Conservation (phyloP, 2,113 vertebrate genomes). For the Xyrauchen texanus region DNA sequence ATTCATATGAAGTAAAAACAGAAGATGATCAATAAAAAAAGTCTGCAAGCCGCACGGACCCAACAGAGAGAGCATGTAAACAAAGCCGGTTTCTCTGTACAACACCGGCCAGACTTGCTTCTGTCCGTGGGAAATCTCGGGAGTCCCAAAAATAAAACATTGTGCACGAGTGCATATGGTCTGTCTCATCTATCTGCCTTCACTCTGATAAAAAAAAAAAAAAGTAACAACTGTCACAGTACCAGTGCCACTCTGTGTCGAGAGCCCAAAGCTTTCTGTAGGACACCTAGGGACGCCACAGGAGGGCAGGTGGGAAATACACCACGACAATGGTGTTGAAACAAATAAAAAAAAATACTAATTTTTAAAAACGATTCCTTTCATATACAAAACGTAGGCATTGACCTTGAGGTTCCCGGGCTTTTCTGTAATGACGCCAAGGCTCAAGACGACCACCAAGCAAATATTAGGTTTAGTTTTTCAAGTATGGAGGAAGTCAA, state of each 20-base stretch:
- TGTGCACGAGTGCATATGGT: conserved; percentile 40
- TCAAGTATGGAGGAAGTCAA: conserved; percentile 63
- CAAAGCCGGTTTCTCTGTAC: conserved; percentile 95
- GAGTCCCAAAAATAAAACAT: conserved; percentile 34
- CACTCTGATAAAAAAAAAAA: conserved; percentile 46
- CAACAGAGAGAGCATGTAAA: conserved; percentile 80
- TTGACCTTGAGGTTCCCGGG: conserved; percentile 37
- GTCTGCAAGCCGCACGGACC: not conserved
- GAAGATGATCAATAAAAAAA: conserved; percentile 1
- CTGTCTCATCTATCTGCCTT: conserved; percentile 57
- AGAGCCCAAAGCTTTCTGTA: conserved; percentile 75
- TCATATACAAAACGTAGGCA: conserved; percentile 36
- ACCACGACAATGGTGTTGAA: not conserved
- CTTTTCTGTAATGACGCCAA: conserved; percentile 43
- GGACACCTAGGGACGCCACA: conserved; percentile 67
- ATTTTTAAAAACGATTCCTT: conserved; percentile 35
- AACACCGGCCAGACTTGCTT: conserved; percentile 82
- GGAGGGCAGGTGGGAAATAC: conserved; percentile 52
- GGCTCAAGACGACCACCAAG: conserved; percentile 15
- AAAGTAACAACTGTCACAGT: conserved; percentile 39
- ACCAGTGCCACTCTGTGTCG: conserved; percentile 64
- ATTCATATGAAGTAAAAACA: conserved; percentile 4
- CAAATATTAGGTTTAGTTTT: conserved; percentile 34
- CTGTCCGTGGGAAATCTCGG: not conserved
- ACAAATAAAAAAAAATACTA: not conserved